Base-by-base conservation (phyloP, 2,888 invertebrate genomes). In the Bunonema sp. region DNA sequence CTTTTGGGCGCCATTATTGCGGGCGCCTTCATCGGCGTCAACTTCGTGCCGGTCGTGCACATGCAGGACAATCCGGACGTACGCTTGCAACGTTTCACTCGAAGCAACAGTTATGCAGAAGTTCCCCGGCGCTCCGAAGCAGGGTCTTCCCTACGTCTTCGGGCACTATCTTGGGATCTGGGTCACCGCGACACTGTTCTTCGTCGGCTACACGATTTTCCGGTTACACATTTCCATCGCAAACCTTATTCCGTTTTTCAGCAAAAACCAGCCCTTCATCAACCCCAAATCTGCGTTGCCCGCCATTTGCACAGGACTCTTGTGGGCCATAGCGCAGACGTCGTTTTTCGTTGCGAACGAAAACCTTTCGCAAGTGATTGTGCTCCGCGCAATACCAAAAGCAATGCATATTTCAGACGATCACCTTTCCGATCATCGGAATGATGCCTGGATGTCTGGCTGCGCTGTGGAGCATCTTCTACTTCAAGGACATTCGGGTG, bases 261-360 rank as follows among this genome's bases (percentile, higher is more conserved):
- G 58, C 53, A 50, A 57, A 39, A 73, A 72, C 54, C 54, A 59
- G 28, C 74, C 73, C 1, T 50, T 52, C 39, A 56, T 74, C n/a
- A 70, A 70, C 42, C 67, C 69, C 1, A 50, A 58, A 19, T 65
- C 66, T n/a, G 67, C 70, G 30, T 52, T 74, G 21, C 75, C 74
- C 2, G 70, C 70, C 5, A 50, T 72, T 29, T 45, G 69, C n/a
- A 69, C 71, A 3, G 75, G 75, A 0, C 32, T 69, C 7, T 67
- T 75, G 65, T 75, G 75, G 74, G 70, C 65, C 3, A 49, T 72
- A 5, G 75, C 72, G 18, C 70, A 71, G n/a, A 55, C 69, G 4
- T 59, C 67, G 26, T 75, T 73, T 52, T 74, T 75, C 57, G 56
- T 75, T 12, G 74, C 75, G 21, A 75, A 75, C 55, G 63, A 69